phyloP scores from a whole-genome alignment of 2,113 vertebrate genomes.

The Raja brachyura region DNA sequence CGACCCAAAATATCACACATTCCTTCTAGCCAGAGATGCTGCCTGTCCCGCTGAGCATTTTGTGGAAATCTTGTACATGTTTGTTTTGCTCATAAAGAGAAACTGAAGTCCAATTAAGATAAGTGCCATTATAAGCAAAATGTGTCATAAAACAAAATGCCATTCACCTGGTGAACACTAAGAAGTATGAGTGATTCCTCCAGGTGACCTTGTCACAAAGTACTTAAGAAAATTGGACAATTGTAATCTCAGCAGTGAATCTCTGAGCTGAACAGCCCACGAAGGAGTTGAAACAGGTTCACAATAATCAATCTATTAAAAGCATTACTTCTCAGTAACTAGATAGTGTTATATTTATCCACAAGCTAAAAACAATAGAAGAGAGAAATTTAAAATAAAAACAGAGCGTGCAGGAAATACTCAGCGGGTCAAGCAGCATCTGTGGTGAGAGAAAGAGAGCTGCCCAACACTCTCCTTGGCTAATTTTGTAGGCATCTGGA shows the following conservation, averaged over 20 bases:
- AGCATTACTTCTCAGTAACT: not conserved
- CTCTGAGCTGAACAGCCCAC: not conserved
- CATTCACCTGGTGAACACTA: not conserved
- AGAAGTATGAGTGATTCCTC: not conserved
- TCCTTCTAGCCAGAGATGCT: no score
- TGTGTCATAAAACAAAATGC: not conserved
- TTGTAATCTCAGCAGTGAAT: not conserved
- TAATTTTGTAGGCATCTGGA: not conserved
- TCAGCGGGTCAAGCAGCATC: no score
- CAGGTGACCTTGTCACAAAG: not conserved
- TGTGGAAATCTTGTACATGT: no score
- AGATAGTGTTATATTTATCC: not conserved
- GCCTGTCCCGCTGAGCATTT: no score
- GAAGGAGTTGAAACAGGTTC: not conserved
- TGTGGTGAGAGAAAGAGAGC: no score
- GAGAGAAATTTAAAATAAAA: no score
- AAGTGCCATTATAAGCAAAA: not conserved
- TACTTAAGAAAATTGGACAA: not conserved
- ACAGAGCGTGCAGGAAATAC: no score
- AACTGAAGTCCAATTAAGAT: not conserved
- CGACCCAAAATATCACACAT: no score
- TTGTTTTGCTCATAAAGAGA: not conserved
- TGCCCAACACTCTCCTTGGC: not conserved
- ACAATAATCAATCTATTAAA: not conserved
- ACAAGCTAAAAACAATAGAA: no score